Conservation (phyloP, 2,797 vertebrate genomes). For the Enteromius fasciolatus region DNA sequence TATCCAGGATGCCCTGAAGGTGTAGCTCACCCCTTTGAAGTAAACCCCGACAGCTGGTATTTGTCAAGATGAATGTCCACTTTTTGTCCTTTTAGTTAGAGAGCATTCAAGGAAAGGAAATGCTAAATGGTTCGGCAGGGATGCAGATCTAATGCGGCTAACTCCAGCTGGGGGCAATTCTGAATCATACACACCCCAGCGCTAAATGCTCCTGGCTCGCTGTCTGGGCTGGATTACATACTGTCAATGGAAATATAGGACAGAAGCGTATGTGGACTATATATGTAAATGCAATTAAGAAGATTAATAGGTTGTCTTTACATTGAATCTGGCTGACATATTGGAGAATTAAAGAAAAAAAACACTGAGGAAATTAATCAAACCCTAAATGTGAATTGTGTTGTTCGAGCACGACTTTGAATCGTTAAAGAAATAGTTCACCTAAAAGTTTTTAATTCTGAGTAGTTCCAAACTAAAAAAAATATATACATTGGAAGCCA, state of each 20-base stretch:
- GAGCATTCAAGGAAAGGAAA: conserved; percentile 66
- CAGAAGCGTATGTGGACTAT: neutral
- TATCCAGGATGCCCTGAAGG: conserved; percentile 68
- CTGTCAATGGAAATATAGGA: neutral
- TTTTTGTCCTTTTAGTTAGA: conserved; percentile 58
- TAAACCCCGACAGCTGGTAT: conserved; percentile 72
- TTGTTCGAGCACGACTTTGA: neutral
- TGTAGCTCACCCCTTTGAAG: conserved; percentile 67
- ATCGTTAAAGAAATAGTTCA: neutral
- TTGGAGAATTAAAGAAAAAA: neutral
- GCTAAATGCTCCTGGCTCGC: conserved; percentile 9
- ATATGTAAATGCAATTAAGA: neutral
- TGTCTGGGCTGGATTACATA: conserved; percentile 3
- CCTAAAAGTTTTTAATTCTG: too few species aligned
- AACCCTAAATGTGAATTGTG: neutral
- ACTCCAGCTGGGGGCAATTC: conserved; percentile 59
- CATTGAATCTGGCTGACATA: neutral
- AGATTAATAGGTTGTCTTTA: neutral
- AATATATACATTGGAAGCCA: too few species aligned
- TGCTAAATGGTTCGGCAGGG: conserved; percentile 64
- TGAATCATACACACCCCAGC: conserved; percentile 50
- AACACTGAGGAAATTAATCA: neutral
- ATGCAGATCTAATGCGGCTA: conserved; percentile 64
- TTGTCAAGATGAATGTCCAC: conserved; percentile 72
- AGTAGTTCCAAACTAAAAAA: too few species aligned